phyloP scores from a whole-genome alignment of 2,888 invertebrate genomes.

The Volucella inanis region DNA sequence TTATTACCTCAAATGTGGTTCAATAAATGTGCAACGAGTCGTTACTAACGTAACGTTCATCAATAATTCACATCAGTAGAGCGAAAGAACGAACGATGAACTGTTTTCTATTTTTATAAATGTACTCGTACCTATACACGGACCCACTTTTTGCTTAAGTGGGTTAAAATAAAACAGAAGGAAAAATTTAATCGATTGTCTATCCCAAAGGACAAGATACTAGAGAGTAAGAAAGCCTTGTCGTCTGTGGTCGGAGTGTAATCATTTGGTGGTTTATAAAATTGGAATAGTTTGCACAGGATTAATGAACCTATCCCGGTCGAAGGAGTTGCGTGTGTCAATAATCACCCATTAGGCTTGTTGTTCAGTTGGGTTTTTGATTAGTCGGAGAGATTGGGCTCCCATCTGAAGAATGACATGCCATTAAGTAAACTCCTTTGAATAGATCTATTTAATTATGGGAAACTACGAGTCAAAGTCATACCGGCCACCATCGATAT shows the following conservation, averaged over 20 bases:
- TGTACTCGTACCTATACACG: conserved; percentile 22
- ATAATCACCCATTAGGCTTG: conserved; percentile 59
- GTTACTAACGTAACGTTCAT: conserved; percentile 67
- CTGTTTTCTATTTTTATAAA: conserved; percentile 63
- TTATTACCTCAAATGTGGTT: conserved; percentile 40
- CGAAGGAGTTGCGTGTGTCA: conserved; percentile 43
- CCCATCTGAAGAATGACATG: background rate
- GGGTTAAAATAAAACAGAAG: conserved; percentile 23
- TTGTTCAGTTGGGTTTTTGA: conserved; percentile 26
- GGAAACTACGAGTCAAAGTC: background rate
- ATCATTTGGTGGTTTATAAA: conserved; percentile 66
- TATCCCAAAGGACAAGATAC: conserved; percentile 2
- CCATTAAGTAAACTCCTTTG: background rate
- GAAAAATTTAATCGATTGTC: conserved; percentile 55
- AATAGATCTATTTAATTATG: conserved; percentile 13
- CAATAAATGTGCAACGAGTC: conserved; percentile 63
- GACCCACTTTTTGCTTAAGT: conserved; percentile 36
- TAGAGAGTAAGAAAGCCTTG: background rate
- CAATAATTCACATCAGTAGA: conserved; percentile 70
- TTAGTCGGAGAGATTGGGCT: conserved; percentile 44
- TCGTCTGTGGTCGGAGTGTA: conserved; percentile 34
- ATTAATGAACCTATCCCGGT: conserved; percentile 37
- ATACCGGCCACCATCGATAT: background rate
- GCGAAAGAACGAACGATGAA: conserved; percentile 63
- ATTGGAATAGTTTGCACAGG: conserved; percentile 62